Base-by-base conservation (phyloP, 2,888 invertebrate species). In the Calameuta idolon region DNA sequence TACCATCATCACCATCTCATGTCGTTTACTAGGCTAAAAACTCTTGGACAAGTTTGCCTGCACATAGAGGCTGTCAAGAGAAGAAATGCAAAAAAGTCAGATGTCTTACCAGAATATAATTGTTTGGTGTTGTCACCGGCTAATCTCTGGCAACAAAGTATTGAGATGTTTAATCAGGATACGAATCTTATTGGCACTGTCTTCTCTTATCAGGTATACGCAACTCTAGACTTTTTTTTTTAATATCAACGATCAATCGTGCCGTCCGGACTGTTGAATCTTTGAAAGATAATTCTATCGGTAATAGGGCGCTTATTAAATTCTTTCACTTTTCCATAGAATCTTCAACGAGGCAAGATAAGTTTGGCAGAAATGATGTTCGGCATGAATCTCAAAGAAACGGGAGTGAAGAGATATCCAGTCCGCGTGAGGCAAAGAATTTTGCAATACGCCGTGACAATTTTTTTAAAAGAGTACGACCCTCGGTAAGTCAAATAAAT, bases 41-140 rank as follows among this genome's bases (percentile, higher is more conserved):
- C 96, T 69, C 92, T 98, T 83, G 94, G 95, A 75, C 96, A 98
- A 89, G 93, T 96, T 80, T 98, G 98, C 92, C 93, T 97, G 82
- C 97, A 97, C 89, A 95, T 98, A 77, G 97, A 97, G 90, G 95
- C 95, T 79, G 94, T 96, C 11, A 96, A 96, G 87, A 93, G 94
- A 75, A 92, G 92, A 15, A 93, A 94, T 84, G 87, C 91, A 4
- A 93, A 94, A 82, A 93, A 94, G 80, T 94, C 95, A 69, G 93
- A 92, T 76, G 93, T 97, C 77, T 93, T 99, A 82, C 98, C 99
- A 0, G 97, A 98, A 90, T 98, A 97, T 91, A 96, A 95, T 90
- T 99, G 99, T 91, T 93, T 99, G 35, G 93, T 98, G 69, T 92
- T 99, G 12, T 98, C 98, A 1, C 99, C 98, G 0, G 98, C 98